Evolutionary conservation across 1,140 invertebrate genomes (phyloP).

Genomic region (Micrasema minimum): DNA sequence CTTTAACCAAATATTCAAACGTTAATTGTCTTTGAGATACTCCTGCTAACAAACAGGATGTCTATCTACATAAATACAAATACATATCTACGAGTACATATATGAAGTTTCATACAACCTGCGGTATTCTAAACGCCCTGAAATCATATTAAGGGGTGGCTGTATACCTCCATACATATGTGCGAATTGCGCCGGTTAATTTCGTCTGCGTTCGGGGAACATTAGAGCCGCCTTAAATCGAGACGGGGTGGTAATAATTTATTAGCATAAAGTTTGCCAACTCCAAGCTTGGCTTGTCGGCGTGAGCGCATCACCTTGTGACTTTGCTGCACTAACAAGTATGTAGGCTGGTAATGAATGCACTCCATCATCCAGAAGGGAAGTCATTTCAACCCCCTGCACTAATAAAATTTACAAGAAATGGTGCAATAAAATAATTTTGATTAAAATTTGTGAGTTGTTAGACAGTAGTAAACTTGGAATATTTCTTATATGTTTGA

Average conservation of each 20-base stretch:
- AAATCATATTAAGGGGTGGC: not conserved
- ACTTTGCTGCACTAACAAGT: not conserved
- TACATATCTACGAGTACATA: no score
- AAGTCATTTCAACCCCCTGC: not conserved
- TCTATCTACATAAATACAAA: no score
- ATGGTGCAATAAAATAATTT: no score
- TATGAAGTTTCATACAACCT: not conserved
- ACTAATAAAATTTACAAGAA: no score
- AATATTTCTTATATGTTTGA: no score
- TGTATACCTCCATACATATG: constrained; percentile 2
- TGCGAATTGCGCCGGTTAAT: constrained; percentile 38
- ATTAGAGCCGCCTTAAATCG: constrained; percentile 34
- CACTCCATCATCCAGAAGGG: constrained; percentile 30
- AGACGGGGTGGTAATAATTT: constrained; percentile 43
- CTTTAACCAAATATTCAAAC: no score
- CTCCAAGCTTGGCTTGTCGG: constrained; percentile 38
- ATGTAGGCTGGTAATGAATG: constrained; percentile 29
- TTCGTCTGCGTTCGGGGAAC: constrained; percentile 26
- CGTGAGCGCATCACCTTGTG: constrained; percentile 14
- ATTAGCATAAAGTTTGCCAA: constrained; percentile 45
- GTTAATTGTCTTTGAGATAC: no score
- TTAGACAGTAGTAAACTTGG: no score
- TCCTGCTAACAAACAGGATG: no score
- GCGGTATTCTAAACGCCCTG: not conserved
- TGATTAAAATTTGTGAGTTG: no score